Percentiles rank a stretch among this genome's conserved stretches.
Evolutionary conservation across 2,888 invertebrate genomes (phyloP).

Genomic region (Zaprionus obscuricornis): DNA sequence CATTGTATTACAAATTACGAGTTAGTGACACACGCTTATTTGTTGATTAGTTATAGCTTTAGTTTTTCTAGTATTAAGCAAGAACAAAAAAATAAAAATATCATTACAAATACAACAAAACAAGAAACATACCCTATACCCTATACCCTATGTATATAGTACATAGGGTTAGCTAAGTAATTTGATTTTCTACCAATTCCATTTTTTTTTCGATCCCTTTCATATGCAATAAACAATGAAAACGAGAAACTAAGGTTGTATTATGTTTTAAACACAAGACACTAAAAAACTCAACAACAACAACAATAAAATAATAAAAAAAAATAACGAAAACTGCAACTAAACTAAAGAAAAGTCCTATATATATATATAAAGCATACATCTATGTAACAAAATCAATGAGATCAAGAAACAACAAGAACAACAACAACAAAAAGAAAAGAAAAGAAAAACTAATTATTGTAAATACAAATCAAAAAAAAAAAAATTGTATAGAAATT

Average conservation of each 20-base stretch:
- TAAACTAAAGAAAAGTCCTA: slow-evolving; percentile 55
- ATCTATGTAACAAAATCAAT: slow-evolving; percentile 52
- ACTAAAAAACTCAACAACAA: slow-evolving; percentile 26
- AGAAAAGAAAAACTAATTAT: slow-evolving; percentile 20
- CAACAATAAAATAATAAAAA: slow-evolving; percentile 23
- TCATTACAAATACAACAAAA: slow-evolving; percentile 32
- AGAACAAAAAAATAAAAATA: slow-evolving; percentile 33
- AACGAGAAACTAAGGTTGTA: slow-evolving; percentile 63
- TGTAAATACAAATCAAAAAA: slow-evolving; percentile 52
- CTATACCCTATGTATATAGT: too few species aligned
- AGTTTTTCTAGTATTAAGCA: slow-evolving; percentile 69
- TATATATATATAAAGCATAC: too few species aligned
- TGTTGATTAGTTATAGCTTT: slow-evolving; percentile 81
- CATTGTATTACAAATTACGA: slow-evolving; percentile 79
- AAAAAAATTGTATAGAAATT: slow-evolving; percentile 53
- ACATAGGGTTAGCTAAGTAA: slow-evolving; percentile 20
- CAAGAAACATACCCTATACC: slow-evolving; percentile 27
- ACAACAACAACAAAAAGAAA: slow-evolving; percentile 34
- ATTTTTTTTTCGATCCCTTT: slow-evolving; percentile 5
- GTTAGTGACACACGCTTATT: slow-evolving; percentile 80
- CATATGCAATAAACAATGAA: slow-evolving; percentile 22
- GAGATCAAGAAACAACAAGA: slow-evolving; percentile 28
- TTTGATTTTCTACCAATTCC: slow-evolving; percentile 38
- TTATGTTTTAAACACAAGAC: slow-evolving; percentile 63
- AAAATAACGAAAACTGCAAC: slow-evolving; percentile 7